Evolutionary conservation across 2,797 vertebrate species (phyloP), one percentile per base, ranked within the genome.

Genomic region (Gallinago stenura): DNA sequence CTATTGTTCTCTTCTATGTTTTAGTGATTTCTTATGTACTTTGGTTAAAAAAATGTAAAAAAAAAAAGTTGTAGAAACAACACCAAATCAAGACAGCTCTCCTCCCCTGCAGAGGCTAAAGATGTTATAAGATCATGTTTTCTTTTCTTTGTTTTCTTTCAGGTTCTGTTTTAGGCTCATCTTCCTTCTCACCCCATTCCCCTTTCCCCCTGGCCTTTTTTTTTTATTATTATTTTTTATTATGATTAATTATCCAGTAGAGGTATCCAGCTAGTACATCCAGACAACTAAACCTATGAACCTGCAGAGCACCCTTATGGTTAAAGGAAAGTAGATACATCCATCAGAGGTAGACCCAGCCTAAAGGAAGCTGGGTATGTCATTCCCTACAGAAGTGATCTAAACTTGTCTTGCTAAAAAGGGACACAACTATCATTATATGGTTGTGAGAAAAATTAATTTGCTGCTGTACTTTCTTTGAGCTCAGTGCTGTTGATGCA

Each of bases 121-220:
- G 5, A 35, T 26, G 0, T 30, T 57, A 26, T 0, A 50, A 13
- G 11, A 76, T 20, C 5, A 4, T 4, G 0, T 35, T 54, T 2
- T 60, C 2, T 66, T 83, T 71, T 8, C 4, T 43, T 70, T 21
- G 0, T 21, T 79, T 82, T 53, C 12, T 87, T 72, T 9, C 14
- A 39, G 12, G 5, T 3, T 4, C 8, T 88, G 6, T 58, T 79
- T 80, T 20, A 83, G 8, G 4, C 10, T 77, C 16, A 41, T 12
- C 1, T 56, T 5, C 15, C 15, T 60, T 26, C 10, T 12, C 37
- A 9, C 37, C 17, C 28, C 16, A 10, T 30, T 20, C 37, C 25
- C 17, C 17, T 12, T 12, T 14, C 4, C 10, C 4, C 24, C 9
- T 14, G 4, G 1, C 4, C 0, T 22, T 19, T 18, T 8, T 9